A percentile compares a stretch with the other conserved stretches of the same genome.
phyloP scores from a whole-genome alignment of 1,140 invertebrate species.

The Megathymus violae region DNA sequence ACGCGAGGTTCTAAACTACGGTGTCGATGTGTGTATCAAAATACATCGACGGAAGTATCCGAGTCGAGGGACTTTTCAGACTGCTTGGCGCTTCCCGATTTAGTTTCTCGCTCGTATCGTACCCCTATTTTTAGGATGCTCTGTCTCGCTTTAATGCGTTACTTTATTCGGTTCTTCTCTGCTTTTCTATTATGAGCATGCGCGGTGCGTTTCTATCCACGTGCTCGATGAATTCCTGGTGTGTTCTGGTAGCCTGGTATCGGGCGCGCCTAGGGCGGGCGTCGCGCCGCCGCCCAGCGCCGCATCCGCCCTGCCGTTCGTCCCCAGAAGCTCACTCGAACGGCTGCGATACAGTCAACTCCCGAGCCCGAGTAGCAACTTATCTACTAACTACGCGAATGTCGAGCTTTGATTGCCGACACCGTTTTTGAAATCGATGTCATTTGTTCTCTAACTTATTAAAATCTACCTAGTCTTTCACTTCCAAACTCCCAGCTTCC shows the following conservation, averaged over 20 bases:
- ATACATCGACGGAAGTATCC: slow-evolving; percentile 24
- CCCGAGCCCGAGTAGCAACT: slow-evolving; percentile 48
- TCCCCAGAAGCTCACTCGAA: slow-evolving; percentile 72
- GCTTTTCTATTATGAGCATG: slow-evolving; percentile 70
- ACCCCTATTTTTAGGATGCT: slow-evolving; percentile 68
- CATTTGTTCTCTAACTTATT: slow-evolving; percentile 9
- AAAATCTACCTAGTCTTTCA: slow-evolving; percentile 6
- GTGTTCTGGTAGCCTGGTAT: slow-evolving; percentile 64
- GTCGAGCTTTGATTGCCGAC: slow-evolving; percentile 17
- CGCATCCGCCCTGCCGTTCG: slow-evolving; percentile 64
- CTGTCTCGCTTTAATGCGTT: slow-evolving; percentile 51
- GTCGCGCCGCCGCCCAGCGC: slow-evolving; percentile 75
- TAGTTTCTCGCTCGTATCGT: slow-evolving; percentile 58
- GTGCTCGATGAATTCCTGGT: slow-evolving; percentile 57
- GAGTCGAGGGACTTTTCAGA: slow-evolving; percentile 65
- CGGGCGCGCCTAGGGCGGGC: slow-evolving; percentile 79
- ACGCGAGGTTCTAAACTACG: slow-evolving; percentile 30
- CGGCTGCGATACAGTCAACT: slow-evolving; percentile 70
- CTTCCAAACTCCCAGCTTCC: slow-evolving; percentile 17
- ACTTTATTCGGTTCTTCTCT: slow-evolving; percentile 54
- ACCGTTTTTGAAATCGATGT: slow-evolving; percentile 20
- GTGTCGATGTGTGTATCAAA: slow-evolving; percentile 37
- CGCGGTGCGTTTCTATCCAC: slow-evolving; percentile 67
- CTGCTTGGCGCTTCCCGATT: slow-evolving; percentile 78
- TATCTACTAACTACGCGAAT: slow-evolving; percentile 54